Conservation (phyloP, 2,113 vertebrate species). For the Clupea harengus region DNA sequence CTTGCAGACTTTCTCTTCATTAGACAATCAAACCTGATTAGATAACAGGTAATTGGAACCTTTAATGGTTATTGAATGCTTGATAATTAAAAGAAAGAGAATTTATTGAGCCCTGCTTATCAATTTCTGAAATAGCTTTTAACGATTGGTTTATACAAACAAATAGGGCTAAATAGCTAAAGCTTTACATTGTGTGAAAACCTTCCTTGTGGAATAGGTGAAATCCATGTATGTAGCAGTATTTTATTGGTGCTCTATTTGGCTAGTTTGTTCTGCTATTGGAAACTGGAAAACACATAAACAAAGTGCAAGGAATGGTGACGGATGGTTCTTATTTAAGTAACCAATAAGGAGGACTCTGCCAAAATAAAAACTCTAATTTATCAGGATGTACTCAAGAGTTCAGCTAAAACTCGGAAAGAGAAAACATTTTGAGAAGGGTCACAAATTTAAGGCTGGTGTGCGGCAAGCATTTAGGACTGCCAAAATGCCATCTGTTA, state of each 20-base stretch:
- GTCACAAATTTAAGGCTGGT: neutral
- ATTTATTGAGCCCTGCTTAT: neutral
- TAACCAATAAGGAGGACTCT: neutral
- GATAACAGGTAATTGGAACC: slow-evolving; percentile 18
- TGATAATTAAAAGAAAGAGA: slow-evolving; percentile 23
- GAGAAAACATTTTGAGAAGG: neutral
- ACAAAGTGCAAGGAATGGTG: neutral
- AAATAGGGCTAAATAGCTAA: neutral
- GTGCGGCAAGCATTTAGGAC: too few relatives aligned
- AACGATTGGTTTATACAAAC: neutral
- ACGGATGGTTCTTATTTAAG: neutral
- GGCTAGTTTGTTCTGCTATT: too few relatives aligned
- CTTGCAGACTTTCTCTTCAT: neutral
- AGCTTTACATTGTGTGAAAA: neutral
- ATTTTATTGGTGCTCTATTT: neutral
- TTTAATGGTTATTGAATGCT: slow-evolving; percentile 19
- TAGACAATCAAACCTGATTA: slow-evolving; percentile 19
- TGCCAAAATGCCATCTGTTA: neutral
- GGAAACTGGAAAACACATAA: neutral
- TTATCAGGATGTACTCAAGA: neutral
- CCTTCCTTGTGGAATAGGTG: neutral
- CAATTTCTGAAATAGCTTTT: neutral
- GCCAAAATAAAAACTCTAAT: neutral
- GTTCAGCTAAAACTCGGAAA: neutral
- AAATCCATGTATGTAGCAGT: neutral